Conservation (phyloP, 2,888 invertebrate species). For the Drosophila meridiana region DNA sequence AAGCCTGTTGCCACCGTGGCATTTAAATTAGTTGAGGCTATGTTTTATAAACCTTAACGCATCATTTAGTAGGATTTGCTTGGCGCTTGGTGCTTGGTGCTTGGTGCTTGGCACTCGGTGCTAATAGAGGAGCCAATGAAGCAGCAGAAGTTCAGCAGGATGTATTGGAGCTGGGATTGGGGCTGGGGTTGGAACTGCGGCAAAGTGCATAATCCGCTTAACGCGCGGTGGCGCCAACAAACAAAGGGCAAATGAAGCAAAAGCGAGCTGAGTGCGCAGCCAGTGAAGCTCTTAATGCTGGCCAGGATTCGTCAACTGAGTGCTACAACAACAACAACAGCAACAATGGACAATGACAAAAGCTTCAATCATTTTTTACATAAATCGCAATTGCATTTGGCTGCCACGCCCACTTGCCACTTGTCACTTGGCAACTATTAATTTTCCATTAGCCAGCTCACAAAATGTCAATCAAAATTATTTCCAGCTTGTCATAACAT, state of each 20-base stretch:
- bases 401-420: slow-evolving; percentile 2
- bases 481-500: slow-evolving; percentile 62
- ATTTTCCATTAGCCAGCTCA: slow-evolving; percentile 56
- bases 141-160: slow-evolving; percentile 1
- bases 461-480: slow-evolving; percentile 62
- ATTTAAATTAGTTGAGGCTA: slow-evolving; percentile 52
- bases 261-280: slow-evolving; percentile 33
- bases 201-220: slow-evolving; percentile 67
- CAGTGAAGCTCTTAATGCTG: slow-evolving; percentile 44
- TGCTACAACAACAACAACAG: slow-evolving; percentile 15
- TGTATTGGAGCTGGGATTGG: not conserved
- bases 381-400: slow-evolving; percentile 33
- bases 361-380: slow-evolving; percentile 40
- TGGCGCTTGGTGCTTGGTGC: not conserved
- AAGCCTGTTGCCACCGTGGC: slow-evolving; percentile 25
- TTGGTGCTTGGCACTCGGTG: not conserved
- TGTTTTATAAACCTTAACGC: slow-evolving; percentile 53
- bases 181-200: not conserved
- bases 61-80: slow-evolving; percentile 51
- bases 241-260: slow-evolving; percentile 25
- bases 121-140: slow-evolving; percentile 14
- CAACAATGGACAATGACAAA: slow-evolving; percentile 2
- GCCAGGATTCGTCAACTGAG: slow-evolving; percentile 10
- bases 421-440: slow-evolving; percentile 52
- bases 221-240: slow-evolving; percentile 25